Conservation (phyloP, 2,113 vertebrate species). For the Charina bottae region DNA sequence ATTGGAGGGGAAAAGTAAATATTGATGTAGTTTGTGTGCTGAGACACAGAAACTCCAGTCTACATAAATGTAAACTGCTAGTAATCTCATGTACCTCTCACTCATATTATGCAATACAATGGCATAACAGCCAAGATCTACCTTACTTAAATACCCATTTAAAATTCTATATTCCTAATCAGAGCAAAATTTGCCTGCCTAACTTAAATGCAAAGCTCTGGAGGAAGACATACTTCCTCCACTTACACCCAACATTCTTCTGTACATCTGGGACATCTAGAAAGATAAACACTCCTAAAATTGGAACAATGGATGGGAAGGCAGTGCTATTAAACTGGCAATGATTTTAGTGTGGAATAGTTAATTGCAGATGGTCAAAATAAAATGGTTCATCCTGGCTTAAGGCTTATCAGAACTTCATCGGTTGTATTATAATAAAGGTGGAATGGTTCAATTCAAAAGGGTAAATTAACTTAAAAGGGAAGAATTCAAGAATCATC, state of each 20-base stretch:
- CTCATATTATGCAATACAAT: not conserved
- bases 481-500: not conserved
- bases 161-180: not conserved
- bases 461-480: conserved; percentile 33
- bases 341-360: conserved; percentile 10
- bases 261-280: not conserved
- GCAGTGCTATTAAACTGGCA: conserved; percentile 18
- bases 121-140: not conserved
- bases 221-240: not conserved
- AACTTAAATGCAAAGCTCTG: not conserved
- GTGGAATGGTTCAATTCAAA: conserved; percentile 42
- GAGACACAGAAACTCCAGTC: not conserved
- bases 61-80: not conserved
- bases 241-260: not conserved
- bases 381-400: conserved; percentile 42
- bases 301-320: not conserved
- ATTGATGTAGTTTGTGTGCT: not conserved
- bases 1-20: not conserved
- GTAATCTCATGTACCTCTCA: not conserved
- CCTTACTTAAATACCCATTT: not conserved
- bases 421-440: conserved; percentile 51
- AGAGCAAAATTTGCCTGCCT: not conserved
- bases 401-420: conserved; percentile 41
- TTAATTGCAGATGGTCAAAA: conserved; percentile 30
- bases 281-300: conserved; percentile 20